A percentile compares a stretch with the other conserved stretches of the same genome.
Evolutionary conservation across 2,888 invertebrate species (phyloP).

Genomic region (Cryptophagus acutangulus): DNA sequence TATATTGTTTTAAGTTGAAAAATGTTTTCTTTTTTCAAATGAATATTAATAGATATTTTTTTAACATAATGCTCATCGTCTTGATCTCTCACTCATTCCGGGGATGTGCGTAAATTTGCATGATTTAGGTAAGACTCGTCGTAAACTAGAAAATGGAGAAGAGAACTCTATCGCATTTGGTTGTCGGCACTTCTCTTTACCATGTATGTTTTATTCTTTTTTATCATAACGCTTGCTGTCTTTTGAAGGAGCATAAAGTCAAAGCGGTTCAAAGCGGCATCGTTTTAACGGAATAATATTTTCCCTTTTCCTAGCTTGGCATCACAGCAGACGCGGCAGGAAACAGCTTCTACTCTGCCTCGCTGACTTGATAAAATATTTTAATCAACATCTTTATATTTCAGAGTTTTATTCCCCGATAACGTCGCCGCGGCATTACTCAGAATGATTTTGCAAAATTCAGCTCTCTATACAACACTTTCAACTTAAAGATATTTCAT

Average conservation of each 20-base stretch:
- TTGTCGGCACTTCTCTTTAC: constrained; percentile 20
- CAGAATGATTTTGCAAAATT: constrained; percentile 1
- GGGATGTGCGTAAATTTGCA: constrained; percentile 25
- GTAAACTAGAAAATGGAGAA: constrained; percentile 6
- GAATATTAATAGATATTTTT: no score
- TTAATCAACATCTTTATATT: constrained; percentile 42
- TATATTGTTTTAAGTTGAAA: no score
- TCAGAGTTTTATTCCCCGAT: constrained; percentile 33
- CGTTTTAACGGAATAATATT: constrained; percentile 41
- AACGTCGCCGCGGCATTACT: constrained; percentile 30
- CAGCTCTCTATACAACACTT: constrained; percentile 2
- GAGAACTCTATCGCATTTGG: constrained; percentile 13
- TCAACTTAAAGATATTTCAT: constrained; percentile 1
- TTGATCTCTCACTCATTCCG: constrained; percentile 13
- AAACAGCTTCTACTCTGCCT: constrained; percentile 35
- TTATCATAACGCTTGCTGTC: constrained; percentile 28
- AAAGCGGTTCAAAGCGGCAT: constrained; percentile 38
- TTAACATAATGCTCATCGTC: constrained; percentile 6
- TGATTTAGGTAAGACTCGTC: constrained; percentile 21
- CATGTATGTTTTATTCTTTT: constrained; percentile 29
- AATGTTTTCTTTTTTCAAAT: no score
- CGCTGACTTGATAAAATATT: constrained; percentile 42
- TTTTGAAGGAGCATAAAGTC: constrained; percentile 30
- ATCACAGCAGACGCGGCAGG: constrained; percentile 27
- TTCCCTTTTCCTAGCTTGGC: constrained; percentile 32